Evolutionary conservation across 1,140 invertebrate species (phyloP), one percentile per base, ranked within the genome.

Genomic region (Drosophila santomea): DNA sequence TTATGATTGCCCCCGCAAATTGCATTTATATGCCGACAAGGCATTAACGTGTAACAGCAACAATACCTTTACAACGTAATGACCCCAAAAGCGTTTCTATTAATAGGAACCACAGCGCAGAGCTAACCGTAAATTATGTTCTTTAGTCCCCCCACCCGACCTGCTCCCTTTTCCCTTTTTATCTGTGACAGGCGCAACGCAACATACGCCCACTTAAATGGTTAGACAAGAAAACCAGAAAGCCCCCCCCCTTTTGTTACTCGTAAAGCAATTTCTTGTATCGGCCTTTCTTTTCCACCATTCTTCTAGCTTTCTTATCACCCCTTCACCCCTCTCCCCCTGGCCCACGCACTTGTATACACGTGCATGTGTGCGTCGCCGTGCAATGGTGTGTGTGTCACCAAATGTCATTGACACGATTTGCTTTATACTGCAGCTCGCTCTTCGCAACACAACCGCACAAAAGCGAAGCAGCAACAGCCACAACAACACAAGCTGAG

Each of bases 351-450:
- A 64, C 64, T 10, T 43, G 38, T 15, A 12, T 36, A 20, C 35
- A 35, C 4, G 2, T 12, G 17, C 14, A 35, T 23, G 50, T 15
- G 39, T 63, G 73, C 69, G 28, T n/a, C 23, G 15, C 38, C 3
- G 11, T 48, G 32, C 47, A 39, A 12, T 64, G 38, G 64, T 68
- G 64, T 68, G 78, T 82, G 74, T 86, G 83, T 86, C 83, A 82
- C 83, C 75, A 88, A 86, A 86, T 86, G 83, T 86, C 83, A 86
- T 86, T 86, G 83, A 86, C 83, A 88, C 78, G 83, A 86, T 88
- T 86, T 83, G 74, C 83, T 88, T 88, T 79, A 88, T 86, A 71
- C 80, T 86, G 83, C 84, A 89, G 72, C 69, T 78, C 51, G 64
- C 43, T 69, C 64, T 20, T 71, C 67, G 51, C 32, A 44, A 69